A percentile compares a stretch with the other conserved stretches of the same genome.
phyloP scores from a whole-genome alignment of 2,888 invertebrate genomes.

The Epistrophe eligans region DNA sequence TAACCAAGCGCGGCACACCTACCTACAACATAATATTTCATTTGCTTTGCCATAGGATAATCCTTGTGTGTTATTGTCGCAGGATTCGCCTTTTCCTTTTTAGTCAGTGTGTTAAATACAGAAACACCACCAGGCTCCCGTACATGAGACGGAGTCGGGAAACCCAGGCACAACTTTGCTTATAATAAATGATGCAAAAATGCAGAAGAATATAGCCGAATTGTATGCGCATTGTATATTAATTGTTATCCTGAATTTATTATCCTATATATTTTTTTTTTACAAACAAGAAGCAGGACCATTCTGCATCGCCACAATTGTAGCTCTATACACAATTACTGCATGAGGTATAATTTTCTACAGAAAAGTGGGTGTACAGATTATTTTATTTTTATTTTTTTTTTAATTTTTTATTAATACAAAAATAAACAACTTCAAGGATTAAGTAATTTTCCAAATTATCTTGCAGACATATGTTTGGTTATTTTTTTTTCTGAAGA shows the following conservation, averaged over 20 bases:
- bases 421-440: constrained; percentile 38
- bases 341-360: constrained; percentile 63
- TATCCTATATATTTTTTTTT: constrained; percentile 51
- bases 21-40: constrained; percentile 58
- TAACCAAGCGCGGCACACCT: constrained; percentile 14
- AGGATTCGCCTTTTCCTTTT: constrained; percentile 23
- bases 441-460: constrained; percentile 74
- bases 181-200: constrained; percentile 73
- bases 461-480: constrained; percentile 61
- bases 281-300: constrained; percentile 36
- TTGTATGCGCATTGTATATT: constrained; percentile 73
- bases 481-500: constrained; percentile 2
- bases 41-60: constrained; percentile 58
- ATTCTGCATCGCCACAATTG: constrained; percentile 10
- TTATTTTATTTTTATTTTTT: constrained; percentile 1
- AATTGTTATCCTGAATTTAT: constrained; percentile 73
- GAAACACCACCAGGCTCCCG: constrained; percentile 37
- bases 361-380: constrained; percentile 33
- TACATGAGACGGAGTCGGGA: not conserved
- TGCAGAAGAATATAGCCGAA: constrained; percentile 57
- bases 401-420: too few relatives aligned
- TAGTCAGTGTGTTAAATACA: constrained; percentile 48
- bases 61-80: constrained; percentile 53
- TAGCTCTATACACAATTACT: constrained; percentile 49
- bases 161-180: constrained; percentile 28